Evolutionary conservation across 1,140 invertebrate species (phyloP), one percentile per base, ranked within the genome.

Genomic region (Oreohelix idahoensis): DNA sequence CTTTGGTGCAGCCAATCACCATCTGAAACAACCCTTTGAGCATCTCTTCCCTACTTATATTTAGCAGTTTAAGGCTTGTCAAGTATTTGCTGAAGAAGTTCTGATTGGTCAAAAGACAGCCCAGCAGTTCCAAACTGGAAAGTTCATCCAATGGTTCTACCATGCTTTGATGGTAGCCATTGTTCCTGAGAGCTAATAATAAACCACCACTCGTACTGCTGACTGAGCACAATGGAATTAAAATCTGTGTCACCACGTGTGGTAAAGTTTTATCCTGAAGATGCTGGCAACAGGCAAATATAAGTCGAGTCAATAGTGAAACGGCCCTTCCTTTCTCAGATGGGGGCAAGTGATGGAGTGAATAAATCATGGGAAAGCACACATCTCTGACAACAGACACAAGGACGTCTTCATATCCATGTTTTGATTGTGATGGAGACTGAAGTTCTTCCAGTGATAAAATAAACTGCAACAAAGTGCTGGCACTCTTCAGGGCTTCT

Each of bases 311-410:
- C 1, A 74, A 35, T 11, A 75, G 4, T 36, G 35, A 23, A 13
- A 82, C 32, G 38, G 71, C 69, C 32, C 49, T 74, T 23, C 35
- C 39, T 75, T 63, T 82, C 11, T 75, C 71, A 35, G 80, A 75
- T 13, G 29, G 17, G 35, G 42, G 80, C 11, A 82, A 36, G n/a
- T 38, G 26, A n/a, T 82, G 80, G 11, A 82, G 49, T 10, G 42
- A 74, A 51, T 74, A 82, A 53, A 82, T 29, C 71, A 82, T 26
- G 26, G 80, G 80, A 58, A 82, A 82, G 39, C 80, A 82, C 32
- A 82, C 58, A 39, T 82, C 80, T 36, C 51, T 82, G 70, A 82
- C n/a, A 49, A 80, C 1, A 20, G 32, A 36, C 8, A 71, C 36
- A 17, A 70, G 45, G 23, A 63, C 15, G 4, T 49, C 66, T 71